Evolutionary conservation across 2,888 invertebrate species (phyloP), one percentile per base, ranked within the genome.

Genomic region (Tenthredo livida): DNA sequence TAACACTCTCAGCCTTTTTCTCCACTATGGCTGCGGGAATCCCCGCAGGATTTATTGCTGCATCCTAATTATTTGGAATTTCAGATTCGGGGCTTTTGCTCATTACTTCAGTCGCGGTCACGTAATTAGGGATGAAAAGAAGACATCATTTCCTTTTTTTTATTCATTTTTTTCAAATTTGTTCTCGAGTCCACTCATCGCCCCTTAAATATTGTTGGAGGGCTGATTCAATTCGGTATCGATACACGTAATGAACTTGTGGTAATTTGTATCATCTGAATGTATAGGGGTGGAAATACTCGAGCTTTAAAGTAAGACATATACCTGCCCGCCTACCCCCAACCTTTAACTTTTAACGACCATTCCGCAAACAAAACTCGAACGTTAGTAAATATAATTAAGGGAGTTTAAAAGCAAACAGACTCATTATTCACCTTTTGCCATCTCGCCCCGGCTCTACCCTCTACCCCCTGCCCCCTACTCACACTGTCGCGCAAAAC

Each of bases 1-100:
- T 89, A 90, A 90, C 87, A 37, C 88, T 87, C 86, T 84, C 85
- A 86, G 82, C 85, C 40, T 84, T 80, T 75, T 85, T 33, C 73
- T 70, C 72, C 50, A 25, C 4, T 4, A 29, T 12, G 10, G 29
- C 29, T 4, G 17, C 25, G 17, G 0, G 21, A 21, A 0, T 47
- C 21, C 21, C 47, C 10, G 47, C 12, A 54, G 50, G 40, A 77
- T 77, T 77, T 77, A 40, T n/a, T 50, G 29, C 33, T 54, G 29
- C n/a, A 50, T 54, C 17, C n/a, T 37, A 7, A 58, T 33, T 7
- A 58, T 58, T 21, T 5, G 54, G 12, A 43, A 43, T 43, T 47
- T 47, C 58, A 58, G 58, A 58, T 58, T 58, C n/a, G 7, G 58
- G 7, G 58, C 58, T 58, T 58, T 58, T 9, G 6, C 58, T 58